A percentile compares a stretch with the other conserved stretches of the same genome.
Evolutionary conservation across 2,888 invertebrate species (phyloP).

Genomic region (Arrhopalites spinosus): DNA sequence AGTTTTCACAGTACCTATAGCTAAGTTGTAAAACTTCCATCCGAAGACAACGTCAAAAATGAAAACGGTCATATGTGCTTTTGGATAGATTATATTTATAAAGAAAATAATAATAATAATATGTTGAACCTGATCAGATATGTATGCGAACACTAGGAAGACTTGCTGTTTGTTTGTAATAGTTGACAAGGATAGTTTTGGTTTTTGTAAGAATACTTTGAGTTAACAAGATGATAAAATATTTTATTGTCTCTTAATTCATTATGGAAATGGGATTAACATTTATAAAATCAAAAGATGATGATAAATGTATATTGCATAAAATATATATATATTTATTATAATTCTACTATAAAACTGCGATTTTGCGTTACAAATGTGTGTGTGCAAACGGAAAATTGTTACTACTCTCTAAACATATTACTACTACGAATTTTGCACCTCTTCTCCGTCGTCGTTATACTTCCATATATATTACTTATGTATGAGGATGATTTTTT

Average conservation of each 20-base stretch:
- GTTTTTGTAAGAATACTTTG: slow-evolving; percentile 29
- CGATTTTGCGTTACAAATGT: too few species aligned
- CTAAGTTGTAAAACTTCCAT: slow-evolving; percentile 34
- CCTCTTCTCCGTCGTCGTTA: too few species aligned
- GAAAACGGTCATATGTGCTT: not conserved
- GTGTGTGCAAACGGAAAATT: too few species aligned
- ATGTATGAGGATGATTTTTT: too few species aligned
- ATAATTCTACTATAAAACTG: too few species aligned
- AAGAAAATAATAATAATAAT: slow-evolving; percentile 1
- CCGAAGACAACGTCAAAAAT: not conserved
- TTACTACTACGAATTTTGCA: too few species aligned
- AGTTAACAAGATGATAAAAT: slow-evolving; percentile 11
- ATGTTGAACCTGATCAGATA: slow-evolving; percentile 35
- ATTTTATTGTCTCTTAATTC: slow-evolving; percentile 28
- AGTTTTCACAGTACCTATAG: slow-evolving; percentile 39
- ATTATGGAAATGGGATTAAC: slow-evolving; percentile 25
- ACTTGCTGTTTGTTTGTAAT: slow-evolving; percentile 28
- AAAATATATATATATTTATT: not conserved
- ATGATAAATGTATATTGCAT: slow-evolving; percentile 31
- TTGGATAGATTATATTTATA: slow-evolving; percentile 12
- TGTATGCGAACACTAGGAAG: slow-evolving; percentile 15
- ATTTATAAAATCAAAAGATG: slow-evolving; percentile 8
- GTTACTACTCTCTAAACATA: too few species aligned
- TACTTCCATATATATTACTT: too few species aligned
- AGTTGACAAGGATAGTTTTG: slow-evolving; percentile 26